phyloP scores from a whole-genome alignment of 2,113 vertebrate species.

The Abramis brama region DNA sequence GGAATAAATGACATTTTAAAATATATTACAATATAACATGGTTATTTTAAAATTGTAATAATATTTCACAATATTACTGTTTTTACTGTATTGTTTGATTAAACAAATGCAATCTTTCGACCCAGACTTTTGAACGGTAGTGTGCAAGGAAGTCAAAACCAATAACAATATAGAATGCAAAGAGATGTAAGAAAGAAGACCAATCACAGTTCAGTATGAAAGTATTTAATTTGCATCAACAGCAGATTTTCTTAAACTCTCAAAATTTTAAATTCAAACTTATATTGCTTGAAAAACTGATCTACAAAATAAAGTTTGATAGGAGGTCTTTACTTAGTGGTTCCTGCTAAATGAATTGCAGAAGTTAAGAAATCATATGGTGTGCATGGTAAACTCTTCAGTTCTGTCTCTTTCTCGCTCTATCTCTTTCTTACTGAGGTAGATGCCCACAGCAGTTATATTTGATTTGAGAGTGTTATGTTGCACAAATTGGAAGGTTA shows the following conservation, averaged over 20 bases:
- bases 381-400: not conserved
- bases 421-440: not conserved
- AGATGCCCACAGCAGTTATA: not conserved
- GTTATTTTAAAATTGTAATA: not conserved
- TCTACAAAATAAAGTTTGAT: not conserved
- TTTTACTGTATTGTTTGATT: not conserved
- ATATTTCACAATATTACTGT: not conserved
- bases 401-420: not conserved
- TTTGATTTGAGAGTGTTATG: conserved; percentile 2
- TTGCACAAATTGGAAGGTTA: not conserved
- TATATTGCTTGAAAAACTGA: not conserved
- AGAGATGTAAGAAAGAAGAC: not conserved
- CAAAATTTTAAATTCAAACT: not conserved
- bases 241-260: not conserved
- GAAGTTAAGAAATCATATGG: not conserved
- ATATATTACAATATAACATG: not conserved
- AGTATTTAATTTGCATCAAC: not conserved
- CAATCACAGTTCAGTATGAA: not conserved
- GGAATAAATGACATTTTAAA: not conserved
- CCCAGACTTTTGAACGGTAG: not conserved
- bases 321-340: not conserved
- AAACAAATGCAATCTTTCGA: not conserved
- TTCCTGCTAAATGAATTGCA: not conserved
- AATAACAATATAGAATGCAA: not conserved
- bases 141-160: not conserved